Evolutionary conservation across 2,113 vertebrate genomes (phyloP), one percentile per base, ranked within the genome.

Genomic region (Podilymbus podiceps): DNA sequence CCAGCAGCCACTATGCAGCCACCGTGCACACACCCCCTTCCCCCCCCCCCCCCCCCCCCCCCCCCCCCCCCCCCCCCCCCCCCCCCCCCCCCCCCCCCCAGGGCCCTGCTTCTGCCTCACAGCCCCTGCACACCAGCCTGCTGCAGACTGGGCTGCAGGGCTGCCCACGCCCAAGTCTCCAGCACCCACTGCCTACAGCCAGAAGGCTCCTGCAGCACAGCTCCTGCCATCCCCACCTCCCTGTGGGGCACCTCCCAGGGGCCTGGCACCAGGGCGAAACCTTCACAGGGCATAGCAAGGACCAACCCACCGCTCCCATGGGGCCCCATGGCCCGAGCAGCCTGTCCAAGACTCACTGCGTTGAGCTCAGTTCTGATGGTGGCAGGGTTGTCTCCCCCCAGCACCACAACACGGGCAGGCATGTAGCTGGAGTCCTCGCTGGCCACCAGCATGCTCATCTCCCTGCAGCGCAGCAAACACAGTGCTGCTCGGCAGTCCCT

Each of bases 361-460:
- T 98, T 99, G 11, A 99, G 99, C 85, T 99, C 99, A 0, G 99
- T 99, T 94, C 97, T 98, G 97, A 99, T 93, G 96, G 97, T 97
- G 58, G 98, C 98, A 2, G 98, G 88, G 67, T 98, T 98, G 62
- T 99, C 99, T 87, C 99, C 99, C 16, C 99, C 99, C 94, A 99
- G 98, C 66, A 99, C 99, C 94, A 99, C 98, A 3, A 99, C 97
- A 14, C 99, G 98, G 35, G 99, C 99, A 0, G 99, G 99, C 99
- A 99, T 99, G 94, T 99, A 99, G 97, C 99, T 99, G 4, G 99
- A 99, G 96, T 99, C 99, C 93, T 99, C 99, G 16, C 98, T 98
- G 96, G 99, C 98, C 94, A 99, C 99, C 91, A 99, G 94, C 93
- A 99, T 95, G 80, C 98, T 98, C 94, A 99, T 96, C 97, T 99